These are phyloP conservation scores for Drosophila baimaii DNA, from an alignment of 1,140 invertebrate genomes.

Conservation along the genomic window DNA sequence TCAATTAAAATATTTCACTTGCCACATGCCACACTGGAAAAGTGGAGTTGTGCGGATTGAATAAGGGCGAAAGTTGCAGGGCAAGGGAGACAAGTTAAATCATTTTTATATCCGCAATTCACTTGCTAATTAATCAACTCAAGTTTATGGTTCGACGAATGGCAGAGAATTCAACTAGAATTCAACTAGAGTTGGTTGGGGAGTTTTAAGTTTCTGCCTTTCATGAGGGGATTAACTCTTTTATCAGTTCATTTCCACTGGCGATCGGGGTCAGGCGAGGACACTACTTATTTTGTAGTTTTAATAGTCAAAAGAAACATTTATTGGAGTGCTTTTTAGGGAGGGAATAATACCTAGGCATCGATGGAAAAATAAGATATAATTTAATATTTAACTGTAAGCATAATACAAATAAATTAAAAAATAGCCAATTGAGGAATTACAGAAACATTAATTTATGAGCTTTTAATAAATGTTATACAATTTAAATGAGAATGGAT, in stretches of 20 bases:
- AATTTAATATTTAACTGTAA: not conserved
- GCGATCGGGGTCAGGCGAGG: not conserved
- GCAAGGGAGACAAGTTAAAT: constrained; percentile 23
- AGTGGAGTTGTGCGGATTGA: not conserved
- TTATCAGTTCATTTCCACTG: not conserved
- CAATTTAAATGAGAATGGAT: too few relatives aligned
- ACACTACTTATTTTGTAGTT: not conserved
- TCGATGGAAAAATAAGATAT: not conserved
- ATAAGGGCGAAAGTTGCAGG: not conserved
- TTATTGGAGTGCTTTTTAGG: not conserved
- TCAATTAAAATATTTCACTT: constrained; percentile 43
- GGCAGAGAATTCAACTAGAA: constrained; percentile 3
- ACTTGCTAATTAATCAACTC: constrained; percentile 67
- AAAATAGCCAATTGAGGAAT: too few relatives aligned
- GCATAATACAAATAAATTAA: not conserved
- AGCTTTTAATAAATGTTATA: too few relatives aligned
- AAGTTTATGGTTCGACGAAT: constrained; percentile 32
- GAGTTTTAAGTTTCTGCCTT: too few relatives aligned
- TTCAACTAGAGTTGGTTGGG: constrained; percentile 4
- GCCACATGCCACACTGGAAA: not conserved
- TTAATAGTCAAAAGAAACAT: not conserved
- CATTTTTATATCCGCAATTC: constrained; percentile 51
- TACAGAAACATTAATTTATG: too few relatives aligned
- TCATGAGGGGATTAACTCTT: not conserved
- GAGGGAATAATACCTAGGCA: too few relatives aligned